Conservation (phyloP, 1,140 invertebrate species). For the Paraescarpia echinospica region DNA sequence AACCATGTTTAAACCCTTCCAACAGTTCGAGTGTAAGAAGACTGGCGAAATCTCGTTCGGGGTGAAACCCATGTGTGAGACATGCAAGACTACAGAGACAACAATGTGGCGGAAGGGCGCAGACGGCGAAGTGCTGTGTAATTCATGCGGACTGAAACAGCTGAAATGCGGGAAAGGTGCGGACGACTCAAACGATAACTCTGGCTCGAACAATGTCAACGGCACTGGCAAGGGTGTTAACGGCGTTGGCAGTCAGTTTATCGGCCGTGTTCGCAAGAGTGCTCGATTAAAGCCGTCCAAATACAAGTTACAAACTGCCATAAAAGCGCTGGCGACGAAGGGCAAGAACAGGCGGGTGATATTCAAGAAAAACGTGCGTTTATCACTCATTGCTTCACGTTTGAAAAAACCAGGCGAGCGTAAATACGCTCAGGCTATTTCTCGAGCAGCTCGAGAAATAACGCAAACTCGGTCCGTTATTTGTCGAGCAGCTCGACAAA, state of each 20-base stretch:
- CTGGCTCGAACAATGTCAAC: neutral
- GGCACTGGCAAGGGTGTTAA: neutral
- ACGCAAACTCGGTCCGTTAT: too few species aligned
- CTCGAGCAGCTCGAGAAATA: too few species aligned
- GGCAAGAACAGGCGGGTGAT: conserved; percentile 11
- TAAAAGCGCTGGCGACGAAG: conserved; percentile 11
- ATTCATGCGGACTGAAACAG: conserved; percentile 4
- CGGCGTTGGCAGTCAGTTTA: neutral
- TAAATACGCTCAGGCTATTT: too few species aligned
- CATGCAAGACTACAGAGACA: conserved; percentile 7
- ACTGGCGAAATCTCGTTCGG: neutral
- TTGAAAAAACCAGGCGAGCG: too few species aligned
- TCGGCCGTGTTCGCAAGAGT: conserved; percentile 11
- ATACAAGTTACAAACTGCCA: conserved; percentile 2
- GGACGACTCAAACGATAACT: neutral
- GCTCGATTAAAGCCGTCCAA: conserved; percentile 18
- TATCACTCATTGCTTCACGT: too few species aligned
- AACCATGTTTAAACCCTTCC: neutral
- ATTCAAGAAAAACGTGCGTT: conserved; percentile 20
- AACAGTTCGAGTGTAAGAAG: neutral
- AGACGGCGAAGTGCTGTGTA: conserved; percentile 9
- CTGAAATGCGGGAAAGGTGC: neutral
- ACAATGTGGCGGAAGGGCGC: conserved; percentile 11
- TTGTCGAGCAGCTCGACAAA: too few species aligned
- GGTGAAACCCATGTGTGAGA: conserved; percentile 9